phyloP scores from a whole-genome alignment of 2,888 invertebrate species.

The Meliscaeva auricollis region DNA sequence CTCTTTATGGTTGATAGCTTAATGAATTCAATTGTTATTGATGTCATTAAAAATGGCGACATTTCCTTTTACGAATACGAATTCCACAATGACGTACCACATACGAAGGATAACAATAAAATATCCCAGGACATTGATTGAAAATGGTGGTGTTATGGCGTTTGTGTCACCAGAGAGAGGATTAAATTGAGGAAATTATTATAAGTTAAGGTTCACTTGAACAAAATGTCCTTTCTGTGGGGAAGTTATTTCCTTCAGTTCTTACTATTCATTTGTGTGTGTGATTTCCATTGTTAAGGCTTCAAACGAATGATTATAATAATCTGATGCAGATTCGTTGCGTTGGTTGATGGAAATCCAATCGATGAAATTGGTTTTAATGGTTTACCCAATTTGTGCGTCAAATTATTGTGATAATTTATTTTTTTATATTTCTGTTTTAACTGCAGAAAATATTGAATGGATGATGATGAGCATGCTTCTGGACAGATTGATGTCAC shows the following conservation, averaged over 20 bases:
- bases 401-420: neutral
- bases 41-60: constrained; percentile 56
- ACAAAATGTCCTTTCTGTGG: constrained; percentile 1
- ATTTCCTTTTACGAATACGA: neutral
- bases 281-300: neutral
- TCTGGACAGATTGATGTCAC: neutral
- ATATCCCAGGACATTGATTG: too few species aligned
- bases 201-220: neutral
- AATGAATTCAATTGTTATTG: constrained; percentile 71
- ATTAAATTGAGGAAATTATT: constrained; percentile 14
- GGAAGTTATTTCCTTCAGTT: neutral
- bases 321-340: neutral
- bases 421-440: neutral
- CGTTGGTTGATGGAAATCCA: constrained; percentile 46
- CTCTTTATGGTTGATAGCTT: constrained; percentile 61
- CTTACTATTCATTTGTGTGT: neutral
- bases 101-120: constrained; percentile 22
- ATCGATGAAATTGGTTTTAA: constrained; percentile 59
- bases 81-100: neutral
- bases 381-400: constrained; percentile 23
- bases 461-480: too few species aligned
- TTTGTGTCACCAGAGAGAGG: neutral
- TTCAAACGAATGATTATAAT: constrained; percentile 29
- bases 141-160: neutral
- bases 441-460: too few species aligned